Evolutionary conservation across 2,797 vertebrate species (phyloP).

Genomic region (Nyctibius grandis): DNA sequence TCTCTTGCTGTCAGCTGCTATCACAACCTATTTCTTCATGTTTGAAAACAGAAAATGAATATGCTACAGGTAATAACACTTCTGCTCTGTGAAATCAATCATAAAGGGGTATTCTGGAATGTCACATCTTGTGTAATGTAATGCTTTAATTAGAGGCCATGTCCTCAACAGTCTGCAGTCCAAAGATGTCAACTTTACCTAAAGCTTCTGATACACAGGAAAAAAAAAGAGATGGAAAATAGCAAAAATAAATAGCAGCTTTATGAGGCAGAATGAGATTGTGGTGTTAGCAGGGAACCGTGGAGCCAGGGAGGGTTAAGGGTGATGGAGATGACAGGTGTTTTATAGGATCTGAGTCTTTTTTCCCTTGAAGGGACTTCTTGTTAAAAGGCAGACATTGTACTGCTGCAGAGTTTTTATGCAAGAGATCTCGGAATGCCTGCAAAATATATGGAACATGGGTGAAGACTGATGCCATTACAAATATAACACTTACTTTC

Average conservation of each 20-base stretch:
- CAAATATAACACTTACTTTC: background rate
- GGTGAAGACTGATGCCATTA: background rate
- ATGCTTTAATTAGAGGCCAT: background rate
- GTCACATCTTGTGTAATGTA: background rate
- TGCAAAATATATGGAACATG: background rate
- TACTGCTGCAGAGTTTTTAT: background rate
- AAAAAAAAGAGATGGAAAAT: background rate
- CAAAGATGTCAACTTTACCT: background rate
- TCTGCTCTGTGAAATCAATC: background rate
- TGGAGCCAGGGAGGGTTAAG: background rate
- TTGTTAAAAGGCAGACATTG: background rate
- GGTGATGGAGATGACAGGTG: background rate
- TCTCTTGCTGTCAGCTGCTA: background rate
- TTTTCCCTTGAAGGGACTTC: background rate
- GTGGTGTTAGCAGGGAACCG: background rate
- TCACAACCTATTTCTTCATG: background rate
- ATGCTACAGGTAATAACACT: background rate
- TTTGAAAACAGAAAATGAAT: background rate
- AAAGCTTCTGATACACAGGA: background rate
- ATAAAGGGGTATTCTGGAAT: background rate
- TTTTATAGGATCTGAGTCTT: background rate
- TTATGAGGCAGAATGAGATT: background rate
- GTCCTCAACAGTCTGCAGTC: background rate
- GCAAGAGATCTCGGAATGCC: background rate
- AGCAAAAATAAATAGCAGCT: background rate